Base-by-base conservation (phyloP, 2,888 invertebrate genomes). In the Alentia gelatinosa region DNA sequence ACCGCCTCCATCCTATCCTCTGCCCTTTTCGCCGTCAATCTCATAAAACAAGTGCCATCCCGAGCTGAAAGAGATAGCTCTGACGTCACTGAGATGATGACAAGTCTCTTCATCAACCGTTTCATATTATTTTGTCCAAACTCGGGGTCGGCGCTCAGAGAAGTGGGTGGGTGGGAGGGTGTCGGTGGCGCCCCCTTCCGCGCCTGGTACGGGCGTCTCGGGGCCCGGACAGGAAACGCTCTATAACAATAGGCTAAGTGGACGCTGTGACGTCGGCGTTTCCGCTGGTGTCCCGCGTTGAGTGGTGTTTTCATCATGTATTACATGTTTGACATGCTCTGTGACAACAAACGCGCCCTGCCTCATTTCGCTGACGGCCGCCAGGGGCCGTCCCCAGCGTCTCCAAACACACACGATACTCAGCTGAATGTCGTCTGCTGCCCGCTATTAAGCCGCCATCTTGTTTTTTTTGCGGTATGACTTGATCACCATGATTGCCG, bases 381-480 rank as follows among this genome's bases (percentile, higher is more conserved):
- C 37, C 39, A n/a, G 79, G 79, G 79, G 37, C 79, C 79, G 79
- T 79, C 79, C 35, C 79, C n/a, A 79, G 79, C 79, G 79, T 79
- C 79, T 79, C 79, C 79, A 79, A 79, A 79, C 79, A 79, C 79
- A 79, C 79, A 79, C 39, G 79, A 79, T 79, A 79, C 79, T 79
- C 23, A 35, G 37, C n/a, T 39, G 19, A 39, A 79, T 79, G 79
- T 79, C 79, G 79, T 79, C 79, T 79, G 79, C 39, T 79, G n/a
- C n/a, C n/a, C n/a, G n/a, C 39, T 39, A 79, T 79, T 39, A 39
- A 39, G 35, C 37, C 15, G 37, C 79, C 79, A 79, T 79, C 79
- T 79, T 79, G 79, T 79, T 79, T 79, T 79, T 39, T 39, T 15
- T 74, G 26, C 74, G n/a, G n/a, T n/a, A n/a, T n/a, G 35, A 35